Evolutionary conservation across 2,113 vertebrate genomes (phyloP).

Genomic region (Hyla sarda): DNA sequence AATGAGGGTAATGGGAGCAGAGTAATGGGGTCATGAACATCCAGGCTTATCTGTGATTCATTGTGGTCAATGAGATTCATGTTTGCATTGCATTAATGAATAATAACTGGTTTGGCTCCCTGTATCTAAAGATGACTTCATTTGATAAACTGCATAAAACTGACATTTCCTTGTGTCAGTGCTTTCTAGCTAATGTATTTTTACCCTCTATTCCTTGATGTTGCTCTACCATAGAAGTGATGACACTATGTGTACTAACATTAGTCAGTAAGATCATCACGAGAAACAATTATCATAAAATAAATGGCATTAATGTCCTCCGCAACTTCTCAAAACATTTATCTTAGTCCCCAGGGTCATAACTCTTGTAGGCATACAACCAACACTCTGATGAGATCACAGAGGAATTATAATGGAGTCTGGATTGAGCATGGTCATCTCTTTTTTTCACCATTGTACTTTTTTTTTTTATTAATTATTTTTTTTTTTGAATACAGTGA

Average conservation of each 20-base stretch:
- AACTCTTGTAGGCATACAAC: background rate
- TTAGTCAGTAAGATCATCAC: constrained; percentile 21
- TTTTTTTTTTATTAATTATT: too few relatives aligned
- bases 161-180: background rate
- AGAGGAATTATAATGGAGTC: background rate
- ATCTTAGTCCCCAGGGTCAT: background rate
- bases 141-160: background rate
- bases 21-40: background rate
- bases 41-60: background rate
- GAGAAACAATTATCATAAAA: constrained; percentile 23
- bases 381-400: background rate
- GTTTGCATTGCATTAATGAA: background rate
- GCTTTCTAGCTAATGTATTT: constrained; percentile 10
- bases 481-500: too few relatives aligned
- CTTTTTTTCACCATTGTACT: background rate
- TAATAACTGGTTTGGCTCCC: background rate
- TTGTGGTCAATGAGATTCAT: constrained; percentile 6
- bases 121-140: background rate
- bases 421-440: background rate
- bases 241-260: constrained; percentile 11
- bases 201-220: background rate
- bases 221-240: background rate
- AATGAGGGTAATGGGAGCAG: background rate
- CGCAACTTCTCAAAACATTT: constrained; percentile 17
- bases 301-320: constrained; percentile 24